These are phyloP conservation scores for Amphiura filiformis DNA, from an alignment of 35 echinoderm and acorn worm species.

Conservation along the genomic window DNA sequence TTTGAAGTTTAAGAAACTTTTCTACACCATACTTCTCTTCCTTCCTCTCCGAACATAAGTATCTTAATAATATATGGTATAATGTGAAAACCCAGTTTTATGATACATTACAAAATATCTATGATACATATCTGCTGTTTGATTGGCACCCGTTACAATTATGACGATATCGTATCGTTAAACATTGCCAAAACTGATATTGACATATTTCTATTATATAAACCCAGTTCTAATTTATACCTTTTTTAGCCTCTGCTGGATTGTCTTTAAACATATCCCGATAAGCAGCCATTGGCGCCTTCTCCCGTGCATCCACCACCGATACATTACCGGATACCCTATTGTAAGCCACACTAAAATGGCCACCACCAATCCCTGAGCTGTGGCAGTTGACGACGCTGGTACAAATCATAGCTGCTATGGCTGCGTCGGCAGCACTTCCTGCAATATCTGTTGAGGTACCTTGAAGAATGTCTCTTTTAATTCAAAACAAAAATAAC, in stretches of 20 bases:
- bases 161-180: no score
- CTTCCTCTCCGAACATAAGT: no score
- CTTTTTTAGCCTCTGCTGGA: not conserved
- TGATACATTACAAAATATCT: no score
- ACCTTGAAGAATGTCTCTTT: slow-evolving; percentile 52
- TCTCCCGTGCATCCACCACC: slow-evolving; percentile 51
- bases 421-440: slow-evolving; percentile 60
- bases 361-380: slow-evolving; percentile 64
- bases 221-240: no score
- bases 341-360: slow-evolving; percentile 55
- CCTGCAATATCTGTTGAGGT: not conserved
- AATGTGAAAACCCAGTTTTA: no score
- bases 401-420: slow-evolving; percentile 57
- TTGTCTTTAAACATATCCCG: slow-evolving; percentile 51
- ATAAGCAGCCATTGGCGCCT: slow-evolving; percentile 41
- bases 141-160: no score
- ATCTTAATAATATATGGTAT: no score
- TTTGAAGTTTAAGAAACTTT: no score
- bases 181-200: no score
- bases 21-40: no score
- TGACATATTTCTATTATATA: no score
- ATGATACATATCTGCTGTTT: no score
- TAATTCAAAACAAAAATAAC: not conserved
- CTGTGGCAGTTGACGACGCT: slow-evolving; percentile 53
- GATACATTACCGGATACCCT: not conserved